Evolutionary conservation across 2,797 vertebrate species (phyloP).

Genomic region (Dicrostonyx torquatus): DNA sequence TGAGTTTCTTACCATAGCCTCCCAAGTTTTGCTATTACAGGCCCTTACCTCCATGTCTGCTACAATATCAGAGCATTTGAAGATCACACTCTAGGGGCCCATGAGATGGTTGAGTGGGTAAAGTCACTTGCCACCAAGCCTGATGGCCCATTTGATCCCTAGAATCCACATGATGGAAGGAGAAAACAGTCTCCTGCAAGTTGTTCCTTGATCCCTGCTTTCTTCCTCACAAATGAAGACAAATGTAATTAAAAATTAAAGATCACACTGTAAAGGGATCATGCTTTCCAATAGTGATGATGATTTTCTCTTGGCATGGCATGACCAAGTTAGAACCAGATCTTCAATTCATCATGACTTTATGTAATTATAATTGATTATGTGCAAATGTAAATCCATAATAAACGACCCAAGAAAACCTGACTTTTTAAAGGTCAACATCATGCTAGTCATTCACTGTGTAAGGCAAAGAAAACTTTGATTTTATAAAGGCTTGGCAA

Average conservation of each 20-base stretch:
- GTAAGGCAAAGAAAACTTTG: background rate
- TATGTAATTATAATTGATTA: background rate
- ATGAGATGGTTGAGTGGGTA: background rate
- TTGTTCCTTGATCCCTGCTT: background rate
- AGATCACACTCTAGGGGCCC: background rate
- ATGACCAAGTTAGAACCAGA: background rate
- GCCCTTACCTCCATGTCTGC: background rate
- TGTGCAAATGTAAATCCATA: background rate
- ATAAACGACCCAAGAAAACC: background rate
- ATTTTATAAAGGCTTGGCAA: background rate
- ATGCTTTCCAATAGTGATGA: background rate
- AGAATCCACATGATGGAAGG: background rate
- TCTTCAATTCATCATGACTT: background rate
- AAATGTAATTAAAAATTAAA: background rate
- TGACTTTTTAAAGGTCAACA: background rate
- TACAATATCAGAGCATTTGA: background rate
- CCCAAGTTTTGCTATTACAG: background rate
- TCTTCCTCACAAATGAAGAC: background rate
- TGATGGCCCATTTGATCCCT: background rate
- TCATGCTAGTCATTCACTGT: background rate
- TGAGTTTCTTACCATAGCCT: background rate
- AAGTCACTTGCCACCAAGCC: background rate
- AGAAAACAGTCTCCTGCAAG: background rate
- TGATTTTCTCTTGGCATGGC: background rate
- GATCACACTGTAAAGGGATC: background rate